A percentile compares a stretch with the other conserved stretches of the same genome.
phyloP scores from a whole-genome alignment of 2,113 vertebrate genomes.

The Lepus europaeus region DNA sequence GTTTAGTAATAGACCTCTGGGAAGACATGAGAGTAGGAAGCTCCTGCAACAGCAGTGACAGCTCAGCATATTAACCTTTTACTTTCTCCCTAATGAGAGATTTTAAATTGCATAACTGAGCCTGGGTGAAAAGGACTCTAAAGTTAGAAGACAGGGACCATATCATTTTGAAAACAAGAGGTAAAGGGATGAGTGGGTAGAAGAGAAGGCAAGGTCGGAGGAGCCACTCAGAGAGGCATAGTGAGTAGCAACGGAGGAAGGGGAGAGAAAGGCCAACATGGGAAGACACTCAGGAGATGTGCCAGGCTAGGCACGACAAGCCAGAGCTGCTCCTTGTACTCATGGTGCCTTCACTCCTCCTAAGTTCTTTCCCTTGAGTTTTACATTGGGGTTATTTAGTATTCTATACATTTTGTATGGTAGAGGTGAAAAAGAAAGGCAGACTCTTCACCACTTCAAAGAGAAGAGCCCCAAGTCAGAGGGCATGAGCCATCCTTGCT shows the following conservation, averaged over 20 bases:
- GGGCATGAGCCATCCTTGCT: background rate
- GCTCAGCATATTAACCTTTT: background rate
- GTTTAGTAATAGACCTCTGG: background rate
- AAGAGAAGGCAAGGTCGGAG: background rate
- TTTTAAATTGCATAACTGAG: background rate
- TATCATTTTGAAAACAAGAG: background rate
- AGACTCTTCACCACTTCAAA: background rate
- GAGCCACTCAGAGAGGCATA: background rate
- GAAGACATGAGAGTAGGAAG: background rate
- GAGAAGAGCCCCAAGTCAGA: background rate
- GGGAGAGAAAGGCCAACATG: background rate
- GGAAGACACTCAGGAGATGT: background rate
- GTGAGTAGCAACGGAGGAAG: background rate
- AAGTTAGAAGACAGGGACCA: background rate
- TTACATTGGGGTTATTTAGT: background rate
- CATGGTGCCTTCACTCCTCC: background rate
- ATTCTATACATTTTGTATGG: background rate
- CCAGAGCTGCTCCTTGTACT: background rate
- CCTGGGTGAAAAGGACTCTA: background rate
- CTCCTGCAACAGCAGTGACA: background rate
- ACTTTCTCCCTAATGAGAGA: background rate
- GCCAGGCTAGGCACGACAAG: rapidly evolving
- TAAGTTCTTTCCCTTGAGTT: background rate
- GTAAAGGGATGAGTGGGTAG: background rate
- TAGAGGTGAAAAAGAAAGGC: background rate